Percentiles rank a stretch among this genome's conserved stretches.
phyloP scores from a whole-genome alignment of 2,888 invertebrate species.

The Auanema freiburgensis region DNA sequence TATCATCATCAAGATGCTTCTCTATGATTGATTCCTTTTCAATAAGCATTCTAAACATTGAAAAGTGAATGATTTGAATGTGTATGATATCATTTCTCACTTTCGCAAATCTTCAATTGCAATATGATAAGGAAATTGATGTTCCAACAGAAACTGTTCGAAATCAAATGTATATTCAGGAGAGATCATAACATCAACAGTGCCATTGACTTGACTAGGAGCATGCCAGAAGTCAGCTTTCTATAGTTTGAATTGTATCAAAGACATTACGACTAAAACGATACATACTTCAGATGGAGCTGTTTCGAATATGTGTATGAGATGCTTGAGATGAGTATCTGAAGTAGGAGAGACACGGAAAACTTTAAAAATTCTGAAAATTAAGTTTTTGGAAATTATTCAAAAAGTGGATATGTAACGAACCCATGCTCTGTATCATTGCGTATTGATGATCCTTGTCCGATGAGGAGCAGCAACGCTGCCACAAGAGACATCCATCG shows the following conservation, averaged over 20 bases:
- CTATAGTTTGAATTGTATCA: conserved; percentile 12
- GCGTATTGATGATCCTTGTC: no score
- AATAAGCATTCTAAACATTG: conserved; percentile 38
- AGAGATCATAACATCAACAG: conserved; percentile 58
- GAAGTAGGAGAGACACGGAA: conserved; percentile 49
- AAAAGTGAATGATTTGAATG: not conserved
- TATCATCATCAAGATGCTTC: conserved; percentile 16
- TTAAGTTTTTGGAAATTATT: no score
- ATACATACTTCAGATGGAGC: conserved; percentile 34
- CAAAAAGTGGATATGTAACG: conserved; percentile 8
- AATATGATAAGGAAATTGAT: conserved; percentile 32
- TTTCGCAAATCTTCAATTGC: conserved; percentile 52
- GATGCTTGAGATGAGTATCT: conserved; percentile 40
- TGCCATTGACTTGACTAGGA: conserved; percentile 48
- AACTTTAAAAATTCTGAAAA: conserved; percentile 49
- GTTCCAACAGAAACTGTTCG: conserved; percentile 28
- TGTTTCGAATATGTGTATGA: conserved; percentile 46
- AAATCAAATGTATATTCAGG: conserved; percentile 41
- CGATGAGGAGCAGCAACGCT: no score
- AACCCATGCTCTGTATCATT: no score
- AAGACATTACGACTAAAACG: conserved; percentile 15
- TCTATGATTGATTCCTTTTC: conserved; percentile 47
- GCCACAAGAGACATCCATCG: no score
- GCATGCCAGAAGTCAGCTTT: conserved; percentile 58
- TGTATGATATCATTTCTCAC: conserved; percentile 17